These are phyloP conservation scores for Theodoxus fluviatilis DNA, from an alignment of 2,888 invertebrate genomes.

Conservation along the genomic window DNA sequence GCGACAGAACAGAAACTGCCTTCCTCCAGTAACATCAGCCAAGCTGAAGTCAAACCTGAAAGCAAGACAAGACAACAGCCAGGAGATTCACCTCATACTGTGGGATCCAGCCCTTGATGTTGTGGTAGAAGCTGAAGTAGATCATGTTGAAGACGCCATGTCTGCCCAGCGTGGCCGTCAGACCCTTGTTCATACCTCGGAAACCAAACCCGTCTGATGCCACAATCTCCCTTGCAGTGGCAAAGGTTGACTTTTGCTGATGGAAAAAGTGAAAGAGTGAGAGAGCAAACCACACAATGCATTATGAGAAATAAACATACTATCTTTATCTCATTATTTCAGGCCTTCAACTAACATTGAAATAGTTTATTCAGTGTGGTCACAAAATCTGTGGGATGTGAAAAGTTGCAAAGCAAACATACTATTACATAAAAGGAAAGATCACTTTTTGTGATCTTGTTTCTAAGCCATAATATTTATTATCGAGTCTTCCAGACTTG, in stretches of 20 bases:
- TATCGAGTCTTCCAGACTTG: too few species aligned
- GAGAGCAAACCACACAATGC: background rate
- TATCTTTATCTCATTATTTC: background rate
- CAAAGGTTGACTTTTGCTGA: constrained; percentile 77
- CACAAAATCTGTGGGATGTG: too few species aligned
- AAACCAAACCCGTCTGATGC: constrained; percentile 78
- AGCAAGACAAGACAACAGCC: background rate
- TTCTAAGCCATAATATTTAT: too few species aligned
- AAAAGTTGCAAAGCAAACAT: too few species aligned
- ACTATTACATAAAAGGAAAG: too few species aligned
- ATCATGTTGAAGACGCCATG: constrained; percentile 92
- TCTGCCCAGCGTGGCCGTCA: constrained; percentile 86
- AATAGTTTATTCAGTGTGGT: too few species aligned
- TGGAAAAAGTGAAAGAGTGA: constrained; percentile 30
- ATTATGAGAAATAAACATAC: background rate
- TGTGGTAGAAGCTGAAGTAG: constrained; percentile 95
- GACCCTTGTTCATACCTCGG: constrained; percentile 83
- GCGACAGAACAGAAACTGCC: too few species aligned
- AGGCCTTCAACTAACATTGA: background rate
- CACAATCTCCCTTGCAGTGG: constrained; percentile 82
- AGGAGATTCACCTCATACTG: constrained; percentile 50
- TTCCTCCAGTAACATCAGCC: too few species aligned
- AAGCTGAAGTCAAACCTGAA: too few species aligned
- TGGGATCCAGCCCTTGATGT: constrained; percentile 76
- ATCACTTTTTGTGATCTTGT: too few species aligned